Conservation (phyloP, 2,113 vertebrate species). For the Motacilla tschutschensis region DNA sequence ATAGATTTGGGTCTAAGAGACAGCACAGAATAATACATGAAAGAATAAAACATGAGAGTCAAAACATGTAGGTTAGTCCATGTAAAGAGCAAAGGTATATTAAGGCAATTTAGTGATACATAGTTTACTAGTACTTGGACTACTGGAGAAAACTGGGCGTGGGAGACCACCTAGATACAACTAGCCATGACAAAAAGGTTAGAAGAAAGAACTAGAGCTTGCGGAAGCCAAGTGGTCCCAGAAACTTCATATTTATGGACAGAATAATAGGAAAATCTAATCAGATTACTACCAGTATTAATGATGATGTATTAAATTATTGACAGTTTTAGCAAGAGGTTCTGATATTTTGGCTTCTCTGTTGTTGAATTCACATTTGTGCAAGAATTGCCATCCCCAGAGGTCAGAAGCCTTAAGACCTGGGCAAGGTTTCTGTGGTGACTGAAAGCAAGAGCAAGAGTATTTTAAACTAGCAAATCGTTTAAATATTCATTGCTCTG, state of each 20-base stretch:
- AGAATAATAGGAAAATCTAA: not conserved
- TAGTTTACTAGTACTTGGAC: not conserved
- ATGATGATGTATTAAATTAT: not conserved
- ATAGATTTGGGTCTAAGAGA: not conserved
- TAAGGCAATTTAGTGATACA: not conserved
- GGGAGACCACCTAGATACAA: accelerated
- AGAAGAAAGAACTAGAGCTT: not conserved
- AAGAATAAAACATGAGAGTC: not conserved
- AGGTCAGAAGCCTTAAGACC: not conserved
- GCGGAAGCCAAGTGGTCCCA: not conserved
- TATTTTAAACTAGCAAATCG: not conserved
- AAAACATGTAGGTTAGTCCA: not conserved
- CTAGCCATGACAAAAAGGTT: not conserved
- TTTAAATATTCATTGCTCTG: not conserved
- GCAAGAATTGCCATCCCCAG: not conserved
- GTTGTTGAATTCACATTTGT: not conserved
- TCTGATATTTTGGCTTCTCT: not conserved
- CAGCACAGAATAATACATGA: not conserved
- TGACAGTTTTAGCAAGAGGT: not conserved
- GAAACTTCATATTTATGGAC: not conserved
- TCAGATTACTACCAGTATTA: not conserved
- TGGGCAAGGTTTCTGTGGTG: not conserved
- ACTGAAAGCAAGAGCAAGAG: not conserved
- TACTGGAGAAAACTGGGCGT: not conserved
- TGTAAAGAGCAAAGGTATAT: not conserved